A percentile compares a stretch with the other conserved stretches of the same genome.
Evolutionary conservation across 2,797 vertebrate species (phyloP).

Genomic region (Platalea minor): DNA sequence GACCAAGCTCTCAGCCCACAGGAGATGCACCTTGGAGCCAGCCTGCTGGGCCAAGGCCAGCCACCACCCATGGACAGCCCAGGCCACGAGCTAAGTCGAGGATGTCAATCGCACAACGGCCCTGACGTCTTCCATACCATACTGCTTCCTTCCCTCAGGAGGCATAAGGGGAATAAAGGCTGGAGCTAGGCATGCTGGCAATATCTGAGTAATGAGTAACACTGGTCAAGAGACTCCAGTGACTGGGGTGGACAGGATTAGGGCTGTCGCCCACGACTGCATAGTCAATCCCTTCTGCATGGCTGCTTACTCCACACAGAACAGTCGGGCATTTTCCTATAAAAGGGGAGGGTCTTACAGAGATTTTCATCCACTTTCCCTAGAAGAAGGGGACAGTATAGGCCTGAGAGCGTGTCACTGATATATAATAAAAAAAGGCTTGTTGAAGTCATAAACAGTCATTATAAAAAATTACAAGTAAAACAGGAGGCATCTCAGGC

Average conservation of each 20-base stretch:
- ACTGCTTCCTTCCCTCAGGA: background rate
- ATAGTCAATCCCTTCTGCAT: background rate
- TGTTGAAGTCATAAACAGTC: background rate
- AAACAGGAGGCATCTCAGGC: background rate
- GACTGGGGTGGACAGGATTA: background rate
- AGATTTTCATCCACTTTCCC: background rate
- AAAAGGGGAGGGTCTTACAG: background rate
- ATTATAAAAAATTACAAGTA: background rate
- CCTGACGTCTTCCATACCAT: background rate
- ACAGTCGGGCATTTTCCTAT: background rate
- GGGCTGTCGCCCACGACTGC: accelerated
- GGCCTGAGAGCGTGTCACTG: background rate
- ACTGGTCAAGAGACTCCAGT: background rate
- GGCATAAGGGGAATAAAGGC: background rate
- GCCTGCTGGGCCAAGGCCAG: accelerated
- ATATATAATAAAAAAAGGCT: background rate
- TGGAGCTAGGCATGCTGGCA: background rate
- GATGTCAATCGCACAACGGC: accelerated
- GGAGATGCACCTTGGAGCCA: background rate
- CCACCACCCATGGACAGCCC: accelerated
- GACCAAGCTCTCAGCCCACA: background rate
- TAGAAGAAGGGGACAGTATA: background rate
- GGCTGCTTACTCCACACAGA: background rate
- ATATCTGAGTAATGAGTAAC: background rate
- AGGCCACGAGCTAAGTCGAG: background rate